phyloP scores from a whole-genome alignment of 1,140 invertebrate species.

The Mya arenaria region DNA sequence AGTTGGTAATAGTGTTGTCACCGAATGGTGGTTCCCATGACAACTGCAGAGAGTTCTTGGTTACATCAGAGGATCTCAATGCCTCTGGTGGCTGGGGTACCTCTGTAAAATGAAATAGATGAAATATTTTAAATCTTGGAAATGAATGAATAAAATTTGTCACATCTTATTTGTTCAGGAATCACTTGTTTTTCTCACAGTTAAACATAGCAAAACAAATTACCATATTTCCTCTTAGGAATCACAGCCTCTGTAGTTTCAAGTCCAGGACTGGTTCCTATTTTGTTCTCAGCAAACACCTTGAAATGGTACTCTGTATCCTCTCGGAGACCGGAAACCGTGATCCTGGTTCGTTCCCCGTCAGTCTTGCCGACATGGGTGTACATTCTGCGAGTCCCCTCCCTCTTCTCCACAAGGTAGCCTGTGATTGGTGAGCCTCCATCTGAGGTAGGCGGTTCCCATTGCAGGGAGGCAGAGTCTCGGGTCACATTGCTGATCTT shows the following conservation, averaged over 20 bases:
- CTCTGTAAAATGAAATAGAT: conserved; percentile 47
- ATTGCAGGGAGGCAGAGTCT: conserved; percentile 77
- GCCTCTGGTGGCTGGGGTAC: conserved; percentile 86
- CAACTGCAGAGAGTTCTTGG: conserved; percentile 97
- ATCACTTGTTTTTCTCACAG: too few species aligned
- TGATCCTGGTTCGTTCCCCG: conserved; percentile 85
- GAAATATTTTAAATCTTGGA: background rate
- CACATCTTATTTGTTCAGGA: too few species aligned
- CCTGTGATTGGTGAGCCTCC: conserved; percentile 78
- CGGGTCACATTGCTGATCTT: conserved; percentile 83
- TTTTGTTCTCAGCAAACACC: conserved; percentile 98
- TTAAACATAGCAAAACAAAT: too few species aligned
- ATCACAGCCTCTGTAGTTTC: conserved; percentile 94
- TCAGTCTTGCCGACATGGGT: conserved; percentile 87
- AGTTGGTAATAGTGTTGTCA: conserved; percentile 74
- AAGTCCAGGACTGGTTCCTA: conserved; percentile 96
- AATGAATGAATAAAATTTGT: background rate
- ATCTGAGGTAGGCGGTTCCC: conserved; percentile 77
- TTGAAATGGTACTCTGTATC: conserved; percentile 98
- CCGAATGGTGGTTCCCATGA: conserved; percentile 88
- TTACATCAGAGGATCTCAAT: conserved; percentile 93
- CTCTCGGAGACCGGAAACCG: conserved; percentile 93
- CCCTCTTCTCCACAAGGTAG: conserved; percentile 81
- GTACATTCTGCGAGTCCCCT: conserved; percentile 90
- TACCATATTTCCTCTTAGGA: conserved; percentile 96